phyloP scores from a whole-genome alignment of 1,140 invertebrate genomes.

The Eriosoma lanigerum region DNA sequence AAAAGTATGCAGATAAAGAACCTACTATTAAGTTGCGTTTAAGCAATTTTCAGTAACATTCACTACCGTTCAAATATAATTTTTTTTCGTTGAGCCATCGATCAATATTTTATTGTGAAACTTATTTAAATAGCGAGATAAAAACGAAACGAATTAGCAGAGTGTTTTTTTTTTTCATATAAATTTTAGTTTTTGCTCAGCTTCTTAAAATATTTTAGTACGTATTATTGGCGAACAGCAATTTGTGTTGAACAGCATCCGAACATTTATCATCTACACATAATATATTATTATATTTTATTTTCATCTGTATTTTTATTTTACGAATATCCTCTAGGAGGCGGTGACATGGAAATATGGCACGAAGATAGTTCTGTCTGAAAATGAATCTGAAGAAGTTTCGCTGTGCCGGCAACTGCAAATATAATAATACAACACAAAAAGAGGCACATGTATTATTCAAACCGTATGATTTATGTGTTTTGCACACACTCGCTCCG shows the following conservation, averaged over 20 bases:
- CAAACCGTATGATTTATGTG: slow-evolving; percentile 36
- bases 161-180: no score
- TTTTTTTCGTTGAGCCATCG: no score
- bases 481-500: neutral
- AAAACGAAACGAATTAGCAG: no score
- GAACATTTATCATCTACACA: neutral
- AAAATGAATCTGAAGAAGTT: slow-evolving; percentile 30
- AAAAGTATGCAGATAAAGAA: no score
- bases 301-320: neutral
- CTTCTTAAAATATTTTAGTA: no score
- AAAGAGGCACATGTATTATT: slow-evolving; percentile 22
- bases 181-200: no score
- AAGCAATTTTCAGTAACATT: no score
- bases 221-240: neutral
- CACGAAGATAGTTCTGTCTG: slow-evolving; percentile 1
- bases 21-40: no score
- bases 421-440: slow-evolving; percentile 17
- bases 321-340: neutral
- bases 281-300: neutral
- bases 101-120: no score
- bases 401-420: neutral
- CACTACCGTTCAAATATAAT: no score
- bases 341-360: slow-evolving; percentile 34
- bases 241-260: neutral
- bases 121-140: no score